phyloP scores from a whole-genome alignment of 2,797 vertebrate genomes.

The Pogoniulus pusillus region DNA sequence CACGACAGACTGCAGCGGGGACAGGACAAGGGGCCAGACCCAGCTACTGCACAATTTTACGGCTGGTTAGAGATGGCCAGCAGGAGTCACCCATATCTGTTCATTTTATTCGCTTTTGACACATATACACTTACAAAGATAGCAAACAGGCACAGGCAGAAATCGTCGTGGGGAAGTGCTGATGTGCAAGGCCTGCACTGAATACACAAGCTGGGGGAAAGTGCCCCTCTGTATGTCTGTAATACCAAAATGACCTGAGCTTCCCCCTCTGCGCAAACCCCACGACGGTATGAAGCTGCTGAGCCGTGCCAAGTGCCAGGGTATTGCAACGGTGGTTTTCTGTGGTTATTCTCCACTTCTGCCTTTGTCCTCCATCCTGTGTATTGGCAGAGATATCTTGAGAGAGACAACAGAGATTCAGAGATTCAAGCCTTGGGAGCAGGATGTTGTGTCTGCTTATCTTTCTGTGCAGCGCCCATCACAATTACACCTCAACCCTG shows the following conservation, averaged over 20 bases:
- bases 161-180: background rate
- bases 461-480: background rate
- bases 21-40: background rate
- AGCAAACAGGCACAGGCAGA: background rate
- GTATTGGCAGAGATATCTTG: background rate
- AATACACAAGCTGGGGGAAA: background rate
- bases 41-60: background rate
- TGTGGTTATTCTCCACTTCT: background rate
- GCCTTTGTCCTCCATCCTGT: background rate
- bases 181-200: background rate
- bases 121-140: background rate
- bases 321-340: background rate
- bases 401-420: background rate
- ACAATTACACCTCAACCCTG: fast-evolving
- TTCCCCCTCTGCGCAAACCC: background rate
- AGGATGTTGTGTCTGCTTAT: background rate
- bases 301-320: fast-evolving
- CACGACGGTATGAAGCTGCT: fast-evolving
- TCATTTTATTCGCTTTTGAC: conserved; percentile 21
- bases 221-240: background rate
- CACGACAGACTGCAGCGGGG: background rate
- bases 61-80: conserved; percentile 26
- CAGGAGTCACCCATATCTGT: conserved; percentile 55
- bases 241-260: background rate
- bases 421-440: background rate